phyloP scores from a whole-genome alignment of 2,888 invertebrate species.

The Microplitis manilae region DNA sequence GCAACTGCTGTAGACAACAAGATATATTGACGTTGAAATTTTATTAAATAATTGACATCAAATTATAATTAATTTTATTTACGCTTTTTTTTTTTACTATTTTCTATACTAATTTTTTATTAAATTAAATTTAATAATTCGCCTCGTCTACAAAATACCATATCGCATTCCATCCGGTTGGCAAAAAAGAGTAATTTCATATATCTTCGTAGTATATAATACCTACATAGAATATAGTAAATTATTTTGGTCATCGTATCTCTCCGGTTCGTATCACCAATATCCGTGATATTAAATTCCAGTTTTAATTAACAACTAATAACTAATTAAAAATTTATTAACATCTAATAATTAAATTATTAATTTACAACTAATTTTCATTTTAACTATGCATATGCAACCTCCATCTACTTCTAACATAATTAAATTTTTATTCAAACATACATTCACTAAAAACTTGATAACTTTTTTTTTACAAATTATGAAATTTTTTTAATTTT shows the following conservation, averaged over 20 bases:
- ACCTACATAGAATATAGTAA: neutral
- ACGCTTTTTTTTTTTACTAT: neutral
- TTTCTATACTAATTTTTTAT: neutral
- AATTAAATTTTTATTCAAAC: neutral
- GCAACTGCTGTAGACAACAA: conserved; percentile 13
- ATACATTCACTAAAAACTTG: no score
- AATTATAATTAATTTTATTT: neutral
- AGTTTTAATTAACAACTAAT: conserved; percentile 1
- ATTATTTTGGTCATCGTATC: conserved; percentile 5
- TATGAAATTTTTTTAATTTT: no score
- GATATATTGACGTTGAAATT: conserved; percentile 42
- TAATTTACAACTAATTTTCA: neutral
- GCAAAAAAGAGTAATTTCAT: neutral
- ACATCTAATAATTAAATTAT: neutral
- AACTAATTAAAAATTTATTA: neutral
- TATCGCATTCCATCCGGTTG: neutral
- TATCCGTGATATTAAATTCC: conserved; percentile 17
- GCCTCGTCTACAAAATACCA: neutral
- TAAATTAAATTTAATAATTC: neutral
- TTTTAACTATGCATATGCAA: no score
- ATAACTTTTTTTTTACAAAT: no score
- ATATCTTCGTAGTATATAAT: neutral
- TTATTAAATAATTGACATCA: neutral
- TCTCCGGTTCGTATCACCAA: neutral
- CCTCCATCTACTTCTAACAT: neutral